Base-by-base conservation (phyloP, 2,113 vertebrate genomes). In the Dipodomys stephensi region DNA sequence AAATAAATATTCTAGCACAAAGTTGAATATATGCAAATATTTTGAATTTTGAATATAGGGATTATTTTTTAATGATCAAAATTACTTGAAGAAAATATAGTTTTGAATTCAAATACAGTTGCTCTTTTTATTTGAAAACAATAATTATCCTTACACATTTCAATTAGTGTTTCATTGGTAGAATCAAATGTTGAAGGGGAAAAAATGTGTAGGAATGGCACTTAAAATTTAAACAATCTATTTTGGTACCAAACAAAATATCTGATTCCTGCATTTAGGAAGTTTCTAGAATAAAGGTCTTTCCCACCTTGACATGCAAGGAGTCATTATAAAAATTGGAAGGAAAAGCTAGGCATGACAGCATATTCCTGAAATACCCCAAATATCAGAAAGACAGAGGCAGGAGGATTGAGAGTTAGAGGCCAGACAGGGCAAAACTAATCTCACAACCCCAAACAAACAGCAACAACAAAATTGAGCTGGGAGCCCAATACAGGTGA, bases 251-350 rank as follows among this genome's bases (percentile, higher is more conserved):
- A 90, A 89, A 91, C 65, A 27, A 91, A 88, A 91, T 73, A 83
- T 88, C 46, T 82, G 28, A 73, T 81, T 23, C 69, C 83, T 93
- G 22, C n/a, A 77, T 25, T 94, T 89, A 73, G 64, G 73, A 87
- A 83, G 91, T 39, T 87, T 91, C 46, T 78, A 84, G 90, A 93
- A 71, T 85, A 35, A 65, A 44, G 72, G n/a, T 64, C 57, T 95
- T 96, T 84, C 76, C 53, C n/a, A 88, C 7, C 19, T 27, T 74
- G 57, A 30, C 76, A 71, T 60, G 35, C 35, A 87, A 65, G 30
- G 30, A 32, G 30, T 94, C 60, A 60, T 73, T 83, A 72, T 73
- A 88, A 27, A 83, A 84, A 85, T 60, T 78, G 53, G 53, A 78
- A 53, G 32, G 20, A 44, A 82, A 88, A 23, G 6, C 60, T 22